A percentile compares a stretch with the other conserved stretches of the same genome.
Conservation (phyloP, 2,888 invertebrate species). For the Machimus atricapillus region DNA sequence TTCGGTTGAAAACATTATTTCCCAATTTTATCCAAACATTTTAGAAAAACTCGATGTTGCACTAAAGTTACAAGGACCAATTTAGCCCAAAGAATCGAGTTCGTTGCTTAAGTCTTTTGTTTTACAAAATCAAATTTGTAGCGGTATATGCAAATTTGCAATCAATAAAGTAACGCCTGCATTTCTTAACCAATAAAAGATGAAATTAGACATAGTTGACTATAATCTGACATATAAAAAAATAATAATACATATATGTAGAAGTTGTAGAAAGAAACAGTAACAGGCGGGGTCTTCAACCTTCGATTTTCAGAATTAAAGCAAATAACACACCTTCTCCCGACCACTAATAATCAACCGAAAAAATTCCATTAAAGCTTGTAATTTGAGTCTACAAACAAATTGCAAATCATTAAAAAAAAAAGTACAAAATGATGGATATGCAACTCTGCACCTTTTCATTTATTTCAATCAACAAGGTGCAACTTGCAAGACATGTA, state of each 20-base stretch:
- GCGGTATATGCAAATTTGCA: too few species aligned
- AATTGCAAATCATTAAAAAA: background rate
- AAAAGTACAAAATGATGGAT: background rate
- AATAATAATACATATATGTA: too few species aligned
- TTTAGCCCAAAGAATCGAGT: background rate
- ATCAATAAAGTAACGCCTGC: too few species aligned
- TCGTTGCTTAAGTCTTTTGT: background rate
- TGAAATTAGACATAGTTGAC: too few species aligned
- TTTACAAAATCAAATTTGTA: background rate
- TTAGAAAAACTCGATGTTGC: too few species aligned
- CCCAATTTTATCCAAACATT: too few species aligned
- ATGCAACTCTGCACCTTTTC: background rate
- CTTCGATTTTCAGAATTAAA: background rate
- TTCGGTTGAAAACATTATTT: too few species aligned
- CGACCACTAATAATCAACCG: background rate
- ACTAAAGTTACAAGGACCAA: background rate
- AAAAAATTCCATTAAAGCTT: background rate
- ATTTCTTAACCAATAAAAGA: too few species aligned
- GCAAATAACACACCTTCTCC: background rate
- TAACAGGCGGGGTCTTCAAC: background rate
- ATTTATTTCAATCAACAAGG: background rate
- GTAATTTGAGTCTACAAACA: background rate
- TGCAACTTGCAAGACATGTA: background rate
- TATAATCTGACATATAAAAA: too few species aligned
- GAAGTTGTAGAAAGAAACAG: too few species aligned